Percentiles rank a stretch among this genome's conserved stretches.
Evolutionary conservation across 2,888 invertebrate species (phyloP).

Genomic region (Erpobdella octoculata): DNA sequence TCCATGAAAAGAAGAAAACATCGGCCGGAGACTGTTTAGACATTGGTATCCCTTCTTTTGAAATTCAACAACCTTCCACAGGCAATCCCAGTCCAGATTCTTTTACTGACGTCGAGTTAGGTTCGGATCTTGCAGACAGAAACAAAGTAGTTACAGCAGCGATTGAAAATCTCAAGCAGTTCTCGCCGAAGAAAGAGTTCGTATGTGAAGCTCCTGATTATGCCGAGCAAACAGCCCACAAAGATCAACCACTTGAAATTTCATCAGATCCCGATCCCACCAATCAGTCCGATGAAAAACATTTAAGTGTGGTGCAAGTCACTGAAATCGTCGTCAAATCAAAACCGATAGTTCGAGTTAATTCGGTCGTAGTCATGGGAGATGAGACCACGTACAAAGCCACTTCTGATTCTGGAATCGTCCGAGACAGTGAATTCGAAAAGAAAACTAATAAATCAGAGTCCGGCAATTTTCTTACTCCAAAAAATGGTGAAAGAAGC

Average conservation of each 20-base stretch:
- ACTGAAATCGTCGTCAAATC: background rate
- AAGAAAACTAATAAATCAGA: too few relatives aligned
- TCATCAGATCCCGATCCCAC: background rate
- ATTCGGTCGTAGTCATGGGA: background rate
- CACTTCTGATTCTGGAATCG: background rate
- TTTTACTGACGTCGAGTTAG: too few relatives aligned
- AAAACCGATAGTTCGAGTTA: background rate
- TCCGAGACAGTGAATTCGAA: background rate
- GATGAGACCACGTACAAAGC: background rate
- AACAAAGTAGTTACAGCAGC: too few relatives aligned
- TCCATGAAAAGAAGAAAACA: background rate
- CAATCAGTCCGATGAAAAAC: too few relatives aligned
- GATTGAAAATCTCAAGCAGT: too few relatives aligned
- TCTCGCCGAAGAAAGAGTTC: too few relatives aligned
- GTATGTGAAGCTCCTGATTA: background rate
- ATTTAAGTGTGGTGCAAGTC: too few relatives aligned
- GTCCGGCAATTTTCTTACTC: background rate
- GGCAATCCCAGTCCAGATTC: too few relatives aligned
- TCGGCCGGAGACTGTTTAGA: background rate
- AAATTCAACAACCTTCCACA: background rate
- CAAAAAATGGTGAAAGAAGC: constrained; percentile 4
- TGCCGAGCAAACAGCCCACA: background rate
- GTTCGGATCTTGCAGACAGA: too few relatives aligned
- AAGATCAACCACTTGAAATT: background rate
- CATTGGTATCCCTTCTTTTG: background rate